A percentile compares a stretch with the other conserved stretches of the same genome.
Conservation (phyloP, 2,888 invertebrate genomes). For the Parascotia fuliginaria region DNA sequence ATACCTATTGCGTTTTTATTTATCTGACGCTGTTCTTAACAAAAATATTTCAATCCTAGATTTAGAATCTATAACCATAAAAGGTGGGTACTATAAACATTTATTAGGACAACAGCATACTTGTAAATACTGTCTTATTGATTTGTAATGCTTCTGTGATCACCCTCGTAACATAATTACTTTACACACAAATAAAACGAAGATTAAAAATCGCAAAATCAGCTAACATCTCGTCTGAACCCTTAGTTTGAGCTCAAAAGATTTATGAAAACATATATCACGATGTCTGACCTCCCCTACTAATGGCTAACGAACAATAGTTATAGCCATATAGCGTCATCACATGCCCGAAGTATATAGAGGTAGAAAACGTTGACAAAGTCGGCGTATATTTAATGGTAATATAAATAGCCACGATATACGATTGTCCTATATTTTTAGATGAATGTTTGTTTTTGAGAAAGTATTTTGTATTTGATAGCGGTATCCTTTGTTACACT, state of each 20-base stretch:
- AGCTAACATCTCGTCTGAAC: conserved; percentile 19
- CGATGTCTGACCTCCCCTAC: conserved; percentile 49
- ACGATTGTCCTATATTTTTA: background rate
- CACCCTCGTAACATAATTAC: background rate
- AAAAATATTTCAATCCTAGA: no score
- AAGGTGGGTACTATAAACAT: no score
- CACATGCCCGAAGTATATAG: conserved; percentile 12
- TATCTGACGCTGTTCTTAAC: no score
- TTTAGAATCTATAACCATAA: no score
- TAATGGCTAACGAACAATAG: conserved; percentile 38
- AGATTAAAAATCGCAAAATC: conserved; percentile 4
- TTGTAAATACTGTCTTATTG: no score
- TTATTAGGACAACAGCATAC: no score
- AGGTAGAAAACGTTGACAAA: conserved; percentile 26
- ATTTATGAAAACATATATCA: conserved; percentile 72
- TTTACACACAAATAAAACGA: background rate
- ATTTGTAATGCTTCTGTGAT: no score
- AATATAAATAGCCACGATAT: background rate
- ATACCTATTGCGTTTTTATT: no score
- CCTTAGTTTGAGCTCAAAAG: conserved; percentile 60
- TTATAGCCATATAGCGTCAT: conserved; percentile 28
- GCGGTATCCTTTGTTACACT: no score
- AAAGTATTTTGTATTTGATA: no score
- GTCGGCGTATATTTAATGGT: conserved; percentile 13
- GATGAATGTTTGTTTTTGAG: background rate